phyloP scores from a whole-genome alignment of 1,140 invertebrate genomes.

The Zaprionus lachaisei region DNA sequence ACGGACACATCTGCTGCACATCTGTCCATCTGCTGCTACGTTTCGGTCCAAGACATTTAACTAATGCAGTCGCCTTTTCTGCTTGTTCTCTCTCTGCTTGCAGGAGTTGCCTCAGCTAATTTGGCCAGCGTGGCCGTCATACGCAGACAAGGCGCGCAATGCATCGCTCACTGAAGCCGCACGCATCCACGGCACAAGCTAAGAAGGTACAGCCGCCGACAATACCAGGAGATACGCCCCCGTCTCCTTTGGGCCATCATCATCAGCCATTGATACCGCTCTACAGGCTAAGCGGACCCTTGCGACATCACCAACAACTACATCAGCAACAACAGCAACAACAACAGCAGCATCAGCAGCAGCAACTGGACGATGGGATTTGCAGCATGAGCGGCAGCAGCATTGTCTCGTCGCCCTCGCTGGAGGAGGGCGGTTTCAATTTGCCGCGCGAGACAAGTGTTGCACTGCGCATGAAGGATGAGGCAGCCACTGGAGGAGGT shows the following conservation, averaged over 20 bases:
- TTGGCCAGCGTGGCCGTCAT: conserved; percentile 52
- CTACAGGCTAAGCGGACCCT: conserved; percentile 67
- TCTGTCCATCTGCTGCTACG: conserved; percentile 24
- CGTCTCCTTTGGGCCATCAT: conserved; percentile 82
- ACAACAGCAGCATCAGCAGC: conserved; percentile 45
- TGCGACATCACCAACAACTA: conserved; percentile 69
- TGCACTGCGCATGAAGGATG: conserved; percentile 78
- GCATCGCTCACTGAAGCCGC: conserved; percentile 90
- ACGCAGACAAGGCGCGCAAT: conserved; percentile 85
- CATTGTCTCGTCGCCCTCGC: conserved; percentile 84
- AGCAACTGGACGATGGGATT: conserved; percentile 70
- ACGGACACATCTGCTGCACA: conserved; percentile 71
- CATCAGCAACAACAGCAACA: conserved; percentile 40
- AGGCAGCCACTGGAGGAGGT: conserved; percentile 24
- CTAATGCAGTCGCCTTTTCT: conserved; percentile 40
- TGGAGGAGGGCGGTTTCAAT: conserved; percentile 83
- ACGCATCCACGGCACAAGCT: conserved; percentile 87
- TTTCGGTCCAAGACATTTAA: conserved; percentile 9
- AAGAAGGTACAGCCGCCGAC: conserved; percentile 93
- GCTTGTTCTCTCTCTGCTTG: conserved; percentile 19
- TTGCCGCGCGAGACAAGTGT: conserved; percentile 81
- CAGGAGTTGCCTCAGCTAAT: conserved; percentile 64
- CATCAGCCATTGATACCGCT: conserved; percentile 86
- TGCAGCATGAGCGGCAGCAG: conserved; percentile 80
- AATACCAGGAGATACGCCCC: conserved; percentile 88